These are phyloP conservation scores for Gymnopithys bicolor DNA, from an alignment of 2,797 vertebrate genomes.

Conservation along the genomic window DNA sequence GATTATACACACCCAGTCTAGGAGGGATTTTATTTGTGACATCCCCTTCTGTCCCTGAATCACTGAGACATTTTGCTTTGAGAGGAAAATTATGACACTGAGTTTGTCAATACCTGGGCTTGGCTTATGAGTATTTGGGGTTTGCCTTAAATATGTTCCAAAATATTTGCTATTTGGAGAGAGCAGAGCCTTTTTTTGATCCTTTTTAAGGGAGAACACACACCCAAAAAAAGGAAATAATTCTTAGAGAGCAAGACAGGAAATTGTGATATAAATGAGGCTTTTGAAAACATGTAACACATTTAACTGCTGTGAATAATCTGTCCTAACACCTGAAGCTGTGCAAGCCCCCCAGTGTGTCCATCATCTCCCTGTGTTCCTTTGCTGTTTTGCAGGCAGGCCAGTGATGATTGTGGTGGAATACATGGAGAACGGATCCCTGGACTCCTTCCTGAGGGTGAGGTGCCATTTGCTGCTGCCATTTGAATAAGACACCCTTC, in stretches of 20 bases:
- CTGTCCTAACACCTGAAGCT: conserved; percentile 56
- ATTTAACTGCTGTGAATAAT: conserved; percentile 64
- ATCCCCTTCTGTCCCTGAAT: neutral
- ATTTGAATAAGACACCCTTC: conserved; percentile 75
- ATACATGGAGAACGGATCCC: conserved; percentile 96
- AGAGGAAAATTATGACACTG: neutral
- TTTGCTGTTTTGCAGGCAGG: conserved; percentile 86
- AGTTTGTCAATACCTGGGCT: neutral
- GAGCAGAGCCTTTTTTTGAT: neutral
- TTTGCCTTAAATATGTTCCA: neutral
- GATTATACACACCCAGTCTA: neutral
- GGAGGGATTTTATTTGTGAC: neutral
- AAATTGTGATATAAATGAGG: conserved; percentile 1
- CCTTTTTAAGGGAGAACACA: neutral
- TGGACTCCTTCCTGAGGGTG: conserved; percentile 95
- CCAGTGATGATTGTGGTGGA: conserved; percentile 98
- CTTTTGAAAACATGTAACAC: conserved; percentile 37
- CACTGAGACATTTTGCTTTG: neutral
- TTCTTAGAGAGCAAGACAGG: neutral
- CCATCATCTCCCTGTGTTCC: conserved; percentile 60
- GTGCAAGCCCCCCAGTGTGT: conserved; percentile 6
- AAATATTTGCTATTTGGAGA: neutral
- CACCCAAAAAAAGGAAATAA: neutral
- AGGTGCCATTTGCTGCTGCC: conserved; percentile 76
- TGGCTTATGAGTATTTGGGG: neutral